Evolutionary conservation across 1,140 invertebrate genomes (phyloP).

Genomic region (Magallana gigas): DNA sequence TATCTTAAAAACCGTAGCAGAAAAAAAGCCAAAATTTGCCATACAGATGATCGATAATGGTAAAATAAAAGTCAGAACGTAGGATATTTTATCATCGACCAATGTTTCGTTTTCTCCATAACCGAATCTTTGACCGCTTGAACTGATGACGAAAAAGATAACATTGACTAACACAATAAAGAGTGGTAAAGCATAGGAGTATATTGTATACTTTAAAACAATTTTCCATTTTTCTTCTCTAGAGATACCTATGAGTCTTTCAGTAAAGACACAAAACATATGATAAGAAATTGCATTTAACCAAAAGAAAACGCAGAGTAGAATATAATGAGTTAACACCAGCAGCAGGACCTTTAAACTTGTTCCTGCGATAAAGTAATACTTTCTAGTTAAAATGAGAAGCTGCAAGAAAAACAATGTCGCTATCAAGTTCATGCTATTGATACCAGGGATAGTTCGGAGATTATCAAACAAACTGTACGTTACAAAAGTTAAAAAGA

Average conservation of each 20-base stretch:
- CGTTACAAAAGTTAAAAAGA: background rate
- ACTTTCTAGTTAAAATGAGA: background rate
- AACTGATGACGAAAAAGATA: background rate
- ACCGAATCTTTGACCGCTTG: background rate
- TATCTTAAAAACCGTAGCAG: background rate
- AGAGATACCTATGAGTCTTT: background rate
- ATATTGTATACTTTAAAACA: background rate
- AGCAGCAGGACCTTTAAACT: background rate
- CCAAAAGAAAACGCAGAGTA: conserved; percentile 4
- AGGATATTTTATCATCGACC: background rate
- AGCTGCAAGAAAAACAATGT: background rate
- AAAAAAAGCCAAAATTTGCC: background rate
- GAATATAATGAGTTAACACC: background rate
- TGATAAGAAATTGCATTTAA: background rate
- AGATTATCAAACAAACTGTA: background rate
- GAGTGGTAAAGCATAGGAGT: background rate
- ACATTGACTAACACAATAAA: background rate
- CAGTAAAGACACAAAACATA: background rate
- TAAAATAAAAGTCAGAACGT: background rate
- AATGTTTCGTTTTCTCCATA: background rate
- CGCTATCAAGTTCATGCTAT: background rate
- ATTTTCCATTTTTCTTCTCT: background rate
- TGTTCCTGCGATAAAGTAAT: background rate
- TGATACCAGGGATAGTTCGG: background rate
- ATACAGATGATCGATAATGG: background rate